Evolutionary conservation across 2,113 vertebrate species (phyloP).

Genomic region (Cyprinodon variegatus): DNA sequence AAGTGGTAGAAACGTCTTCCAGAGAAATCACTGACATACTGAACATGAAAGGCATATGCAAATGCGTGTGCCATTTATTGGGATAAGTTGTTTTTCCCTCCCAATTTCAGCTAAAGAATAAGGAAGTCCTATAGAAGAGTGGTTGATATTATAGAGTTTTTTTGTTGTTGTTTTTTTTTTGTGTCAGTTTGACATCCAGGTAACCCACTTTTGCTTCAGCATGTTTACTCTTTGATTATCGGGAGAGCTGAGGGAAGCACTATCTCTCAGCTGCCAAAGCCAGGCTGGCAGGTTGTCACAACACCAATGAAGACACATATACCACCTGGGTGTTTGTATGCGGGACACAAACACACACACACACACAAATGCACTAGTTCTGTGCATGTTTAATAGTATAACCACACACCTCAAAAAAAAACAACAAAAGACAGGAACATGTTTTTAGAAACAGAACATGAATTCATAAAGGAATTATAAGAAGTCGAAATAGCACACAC

Average conservation of each 20-base stretch:
- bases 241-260: conserved; percentile 69
- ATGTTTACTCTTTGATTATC: conserved; percentile 76
- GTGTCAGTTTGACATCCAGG: conserved; percentile 75
- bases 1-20: conserved; percentile 1
- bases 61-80: conserved; percentile 33
- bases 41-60: conserved; percentile 30
- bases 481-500: background rate
- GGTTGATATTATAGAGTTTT: conserved; percentile 33
- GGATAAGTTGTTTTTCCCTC: conserved; percentile 23
- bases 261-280: conserved; percentile 65
- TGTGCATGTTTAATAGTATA: conserved; percentile 7
- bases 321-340: conserved; percentile 66
- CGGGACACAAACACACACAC: conserved; percentile 34
- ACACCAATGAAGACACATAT: conserved; percentile 64
- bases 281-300: conserved; percentile 73
- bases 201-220: conserved; percentile 75
- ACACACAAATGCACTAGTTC: conserved; percentile 7
- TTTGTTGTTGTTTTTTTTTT: conserved; percentile 53
- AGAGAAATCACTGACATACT: conserved; percentile 10
- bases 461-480: background rate
- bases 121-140: conserved; percentile 17
- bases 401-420: background rate
- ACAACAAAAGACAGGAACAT: conserved; percentile 1
- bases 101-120: conserved; percentile 44
- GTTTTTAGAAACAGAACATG: background rate